phyloP scores from a whole-genome alignment of 2,113 vertebrate genomes.

The Uria lomvia region DNA sequence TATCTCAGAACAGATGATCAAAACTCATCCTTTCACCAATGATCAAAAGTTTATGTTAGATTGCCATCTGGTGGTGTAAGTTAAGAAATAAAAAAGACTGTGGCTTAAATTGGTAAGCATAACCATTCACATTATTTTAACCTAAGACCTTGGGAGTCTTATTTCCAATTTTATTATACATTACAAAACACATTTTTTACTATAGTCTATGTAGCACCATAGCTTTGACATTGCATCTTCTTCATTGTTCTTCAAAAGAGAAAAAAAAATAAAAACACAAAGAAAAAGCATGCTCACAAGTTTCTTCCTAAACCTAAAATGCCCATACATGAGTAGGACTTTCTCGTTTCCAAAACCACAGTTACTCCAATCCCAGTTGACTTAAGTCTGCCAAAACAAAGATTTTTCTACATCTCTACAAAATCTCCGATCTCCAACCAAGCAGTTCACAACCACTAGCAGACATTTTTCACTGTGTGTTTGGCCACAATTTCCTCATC shows the following conservation, averaged over 20 bases:
- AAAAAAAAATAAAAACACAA: background rate
- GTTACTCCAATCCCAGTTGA: background rate
- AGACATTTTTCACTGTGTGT: background rate
- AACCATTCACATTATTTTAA: background rate
- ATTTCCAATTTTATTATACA: background rate
- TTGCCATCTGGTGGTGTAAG: constrained; percentile 61
- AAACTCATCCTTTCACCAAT: background rate
- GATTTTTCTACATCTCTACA: background rate
- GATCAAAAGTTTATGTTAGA: constrained; percentile 12
- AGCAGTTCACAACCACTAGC: background rate
- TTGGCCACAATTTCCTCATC: background rate
- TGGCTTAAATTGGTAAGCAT: background rate
- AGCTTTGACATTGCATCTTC: background rate
- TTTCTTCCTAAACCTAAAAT: background rate
- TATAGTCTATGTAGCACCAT: background rate
- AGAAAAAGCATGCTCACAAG: background rate
- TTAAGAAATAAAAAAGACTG: background rate
- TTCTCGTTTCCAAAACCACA: background rate
- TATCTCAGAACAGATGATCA: background rate
- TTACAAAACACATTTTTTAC: background rate
- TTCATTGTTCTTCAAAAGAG: background rate
- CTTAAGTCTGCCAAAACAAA: background rate
- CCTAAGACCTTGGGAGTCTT: background rate
- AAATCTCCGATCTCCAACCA: background rate
- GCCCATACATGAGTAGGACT: background rate